phyloP scores from a whole-genome alignment of 2,797 vertebrate genomes.

The Gorsachius magnificus region DNA sequence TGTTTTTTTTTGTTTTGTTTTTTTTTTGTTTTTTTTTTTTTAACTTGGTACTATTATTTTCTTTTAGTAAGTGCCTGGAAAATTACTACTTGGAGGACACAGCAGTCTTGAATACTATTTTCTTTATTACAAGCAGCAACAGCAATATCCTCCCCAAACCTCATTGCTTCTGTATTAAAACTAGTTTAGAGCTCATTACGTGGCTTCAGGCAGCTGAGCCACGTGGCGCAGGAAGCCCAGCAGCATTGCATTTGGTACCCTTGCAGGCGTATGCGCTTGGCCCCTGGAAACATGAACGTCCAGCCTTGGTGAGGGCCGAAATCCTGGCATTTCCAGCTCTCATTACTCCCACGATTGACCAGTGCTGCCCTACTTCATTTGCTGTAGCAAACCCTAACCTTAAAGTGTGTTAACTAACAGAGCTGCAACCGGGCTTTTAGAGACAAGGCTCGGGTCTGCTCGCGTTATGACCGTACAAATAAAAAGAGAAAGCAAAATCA shows the following conservation, averaged over 20 bases:
- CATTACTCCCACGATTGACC: not conserved
- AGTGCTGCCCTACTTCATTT: not conserved
- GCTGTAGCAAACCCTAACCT: not conserved
- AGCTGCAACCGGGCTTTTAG: not conserved
- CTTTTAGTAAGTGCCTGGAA: not conserved
- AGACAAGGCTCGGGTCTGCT: not conserved
- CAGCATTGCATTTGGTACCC: not conserved
- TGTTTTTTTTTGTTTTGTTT: no score
- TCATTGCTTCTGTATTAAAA: not conserved
- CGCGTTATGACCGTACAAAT: accelerated
- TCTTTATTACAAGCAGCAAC: not conserved
- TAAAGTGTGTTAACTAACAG: not conserved
- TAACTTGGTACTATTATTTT: not conserved
- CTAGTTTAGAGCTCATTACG: not conserved
- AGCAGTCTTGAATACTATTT: not conserved
- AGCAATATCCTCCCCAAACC: not conserved
- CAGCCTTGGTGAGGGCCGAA: not conserved
- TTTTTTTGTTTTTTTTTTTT: not conserved
- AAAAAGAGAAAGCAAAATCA: not conserved
- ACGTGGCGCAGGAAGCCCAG: accelerated
- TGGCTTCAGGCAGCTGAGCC: not conserved
- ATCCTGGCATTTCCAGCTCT: not conserved
- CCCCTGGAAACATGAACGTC: not conserved
- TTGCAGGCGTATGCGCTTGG: not conserved
- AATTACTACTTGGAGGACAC: not conserved